Base-by-base conservation (phyloP, 2,888 invertebrate species). In the Rhyacophila evoluta region DNA sequence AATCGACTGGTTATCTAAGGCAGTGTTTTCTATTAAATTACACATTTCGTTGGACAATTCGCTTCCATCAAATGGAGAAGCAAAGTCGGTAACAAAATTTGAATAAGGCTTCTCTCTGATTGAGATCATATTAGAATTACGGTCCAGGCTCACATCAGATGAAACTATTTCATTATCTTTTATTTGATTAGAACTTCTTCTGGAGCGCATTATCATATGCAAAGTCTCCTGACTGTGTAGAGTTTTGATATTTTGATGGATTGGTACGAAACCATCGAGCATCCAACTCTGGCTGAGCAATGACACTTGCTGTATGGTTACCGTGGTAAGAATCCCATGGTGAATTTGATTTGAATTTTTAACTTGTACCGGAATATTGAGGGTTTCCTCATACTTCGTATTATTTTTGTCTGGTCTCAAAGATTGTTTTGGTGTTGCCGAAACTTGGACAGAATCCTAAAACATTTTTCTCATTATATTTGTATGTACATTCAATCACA, bases 301-400 rank as follows among this genome's bases (percentile, higher is more conserved):
- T 0, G 92, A 91, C 1, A 92, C 90, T 82, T 92, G 91, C 29
- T 91, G 85, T 19, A 93, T 85, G 81, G 91, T 89, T 15, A 94
- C 87, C 84, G 86, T 89, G 79, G 87, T 92, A 83, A 85, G 85
- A n/a, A 91, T 88, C 0, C 91, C 90, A 84, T 92, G 91, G 84
- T 93, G 93, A 11, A 91, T 88, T 83, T 91, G 91, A 85, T 93
- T 93, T 38, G 92, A 88, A 86, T 95, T 95, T 83, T 93, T 93
- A 0, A 94, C 88, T 84, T 92, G 93, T 1, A 95, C 86, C 37
- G 93, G 92, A 10, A 95, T 84, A 71, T 92, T 92, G 84, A 95
- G 87, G 74, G 92, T 92, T 83, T 92, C 91, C 36, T 87, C 85
- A 10, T 86, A 84, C 38, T 78, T 75, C 5, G 87, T 86, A 0